phyloP scores from a whole-genome alignment of 1,140 invertebrate species.

The Pissodes strobi region DNA sequence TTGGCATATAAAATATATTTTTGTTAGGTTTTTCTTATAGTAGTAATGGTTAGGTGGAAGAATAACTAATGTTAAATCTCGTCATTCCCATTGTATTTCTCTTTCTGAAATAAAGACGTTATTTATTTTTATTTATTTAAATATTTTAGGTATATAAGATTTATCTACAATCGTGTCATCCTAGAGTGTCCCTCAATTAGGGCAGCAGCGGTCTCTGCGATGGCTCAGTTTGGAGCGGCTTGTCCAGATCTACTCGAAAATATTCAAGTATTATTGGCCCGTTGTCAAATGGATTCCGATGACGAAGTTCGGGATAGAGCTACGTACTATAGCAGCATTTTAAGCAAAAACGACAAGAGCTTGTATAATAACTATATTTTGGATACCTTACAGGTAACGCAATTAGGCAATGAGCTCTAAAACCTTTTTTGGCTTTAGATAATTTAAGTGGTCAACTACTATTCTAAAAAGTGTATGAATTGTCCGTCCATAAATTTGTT shows the following conservation, averaged over 20 bases:
- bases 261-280: slow-evolving; percentile 77
- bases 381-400: slow-evolving; percentile 66
- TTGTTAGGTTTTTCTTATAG: too few species aligned
- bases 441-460: background rate
- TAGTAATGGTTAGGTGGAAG: too few species aligned
- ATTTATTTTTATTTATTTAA: background rate
- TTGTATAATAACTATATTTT: slow-evolving; percentile 86
- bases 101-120: too few species aligned
- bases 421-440: background rate
- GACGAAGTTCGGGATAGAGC: slow-evolving; percentile 98
- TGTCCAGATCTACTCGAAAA: slow-evolving; percentile 91
- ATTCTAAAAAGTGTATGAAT: too few species aligned
- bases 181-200: slow-evolving; percentile 93
- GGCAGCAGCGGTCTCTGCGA: slow-evolving; percentile 94
- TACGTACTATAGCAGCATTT: slow-evolving; percentile 92
- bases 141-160: slow-evolving; percentile 84
- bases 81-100: too few species aligned
- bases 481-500: too few species aligned
- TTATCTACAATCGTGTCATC: slow-evolving; percentile 98
- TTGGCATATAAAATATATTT: slow-evolving; percentile 1
- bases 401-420: background rate
- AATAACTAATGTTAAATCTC: too few species aligned
- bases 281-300: slow-evolving; percentile 95
- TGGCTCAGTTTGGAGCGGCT: slow-evolving; percentile 96
- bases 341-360: slow-evolving; percentile 66